Evolutionary conservation across 2,797 vertebrate species (phyloP).

Genomic region (Karalla daura): DNA sequence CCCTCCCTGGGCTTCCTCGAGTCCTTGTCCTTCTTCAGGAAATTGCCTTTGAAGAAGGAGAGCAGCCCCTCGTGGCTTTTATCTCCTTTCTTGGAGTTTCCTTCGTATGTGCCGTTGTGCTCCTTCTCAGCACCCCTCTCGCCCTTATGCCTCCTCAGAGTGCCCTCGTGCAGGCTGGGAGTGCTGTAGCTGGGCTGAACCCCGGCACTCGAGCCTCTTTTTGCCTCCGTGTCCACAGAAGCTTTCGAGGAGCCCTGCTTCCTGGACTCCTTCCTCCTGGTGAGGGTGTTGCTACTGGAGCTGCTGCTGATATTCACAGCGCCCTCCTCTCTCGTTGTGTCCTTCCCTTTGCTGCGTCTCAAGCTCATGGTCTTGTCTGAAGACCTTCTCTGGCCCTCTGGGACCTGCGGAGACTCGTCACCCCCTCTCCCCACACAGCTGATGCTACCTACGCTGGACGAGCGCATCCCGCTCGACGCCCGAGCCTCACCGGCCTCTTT

Average conservation of each 20-base stretch:
- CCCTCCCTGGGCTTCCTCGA: constrained; percentile 67
- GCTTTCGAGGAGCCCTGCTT: constrained; percentile 69
- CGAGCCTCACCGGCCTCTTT: constrained; percentile 49
- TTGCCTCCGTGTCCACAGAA: constrained; percentile 57
- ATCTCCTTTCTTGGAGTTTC: constrained; percentile 63
- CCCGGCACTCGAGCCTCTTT: constrained; percentile 54
- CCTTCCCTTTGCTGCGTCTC: constrained; percentile 66
- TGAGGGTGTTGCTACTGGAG: constrained; percentile 72
- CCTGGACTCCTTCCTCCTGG: constrained; percentile 77
- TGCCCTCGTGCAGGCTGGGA: constrained; percentile 67
- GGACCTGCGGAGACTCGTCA: constrained; percentile 51
- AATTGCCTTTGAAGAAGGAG: constrained; percentile 83
- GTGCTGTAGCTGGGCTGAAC: constrained; percentile 63
- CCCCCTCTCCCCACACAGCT: constrained; percentile 48
- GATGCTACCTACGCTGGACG: constrained; percentile 64
- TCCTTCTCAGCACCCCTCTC: constrained; percentile 47
- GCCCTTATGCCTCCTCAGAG: constrained; percentile 53
- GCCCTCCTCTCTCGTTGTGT: constrained; percentile 52
- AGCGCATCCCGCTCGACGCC: constrained; percentile 9
- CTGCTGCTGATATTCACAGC: constrained; percentile 49
- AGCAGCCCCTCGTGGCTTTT: constrained; percentile 80
- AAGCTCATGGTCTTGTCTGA: constrained; percentile 58
- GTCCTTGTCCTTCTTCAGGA: constrained; percentile 85
- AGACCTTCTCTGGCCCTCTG: constrained; percentile 70
- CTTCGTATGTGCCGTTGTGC: constrained; percentile 38